These are phyloP conservation scores for Acarapis woodi DNA, from an alignment of 1,140 invertebrate species.

Conservation along the genomic window DNA sequence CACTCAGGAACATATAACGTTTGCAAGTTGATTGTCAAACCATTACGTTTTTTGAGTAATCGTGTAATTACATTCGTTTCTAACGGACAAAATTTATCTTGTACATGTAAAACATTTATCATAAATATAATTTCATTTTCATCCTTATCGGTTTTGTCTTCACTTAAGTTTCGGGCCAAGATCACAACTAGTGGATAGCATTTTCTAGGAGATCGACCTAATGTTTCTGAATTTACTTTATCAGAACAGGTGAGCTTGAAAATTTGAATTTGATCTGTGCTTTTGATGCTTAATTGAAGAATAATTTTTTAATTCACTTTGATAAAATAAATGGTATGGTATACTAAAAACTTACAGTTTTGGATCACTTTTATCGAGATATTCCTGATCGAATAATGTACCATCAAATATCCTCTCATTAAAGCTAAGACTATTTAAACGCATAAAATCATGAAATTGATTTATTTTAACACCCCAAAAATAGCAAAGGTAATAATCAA, in stretches of 20 bases:
- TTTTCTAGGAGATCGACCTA: not conserved
- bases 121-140: conserved; percentile 15
- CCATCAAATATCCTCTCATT: no score
- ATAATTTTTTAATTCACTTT: no score
- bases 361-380: no score
- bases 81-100: conserved; percentile 38
- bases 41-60: conserved; percentile 47
- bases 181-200: conserved; percentile 8
- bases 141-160: not conserved
- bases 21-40: conserved; percentile 23
- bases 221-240: not conserved
- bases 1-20: conserved; percentile 17
- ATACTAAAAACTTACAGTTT: no score
- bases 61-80: conserved; percentile 43
- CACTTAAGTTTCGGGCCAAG: not conserved
- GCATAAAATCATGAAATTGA: no score
- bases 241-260: conserved; percentile 1
- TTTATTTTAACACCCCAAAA: no score
- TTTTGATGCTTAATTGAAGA: no score
- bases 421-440: no score
- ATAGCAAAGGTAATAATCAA: no score
- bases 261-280: no score
- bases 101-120: conserved; percentile 45
- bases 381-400: no score
- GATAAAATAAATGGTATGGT: no score